phyloP scores from a whole-genome alignment of 2,113 vertebrate species.

The Chaenocephalus aceratus region DNA sequence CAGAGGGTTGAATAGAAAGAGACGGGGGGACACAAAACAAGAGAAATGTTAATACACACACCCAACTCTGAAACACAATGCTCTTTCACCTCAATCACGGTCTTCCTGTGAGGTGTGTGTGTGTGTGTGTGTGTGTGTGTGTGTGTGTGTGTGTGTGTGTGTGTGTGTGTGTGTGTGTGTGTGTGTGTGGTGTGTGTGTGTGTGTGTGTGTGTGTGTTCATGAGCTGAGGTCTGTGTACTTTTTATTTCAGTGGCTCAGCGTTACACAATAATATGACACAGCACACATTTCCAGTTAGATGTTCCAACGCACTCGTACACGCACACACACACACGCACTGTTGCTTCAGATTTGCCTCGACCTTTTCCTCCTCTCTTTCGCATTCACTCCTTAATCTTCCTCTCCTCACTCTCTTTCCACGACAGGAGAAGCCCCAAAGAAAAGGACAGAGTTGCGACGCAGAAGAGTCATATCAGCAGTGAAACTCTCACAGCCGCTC shows the following conservation, averaged over 20 bases:
- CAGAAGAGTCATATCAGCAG: conserved; percentile 43
- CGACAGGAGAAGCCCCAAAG: conserved; percentile 1
- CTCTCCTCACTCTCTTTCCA: conserved; percentile 11
- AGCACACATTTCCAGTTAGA: conserved; percentile 36
- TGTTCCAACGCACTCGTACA: conserved; percentile 5
- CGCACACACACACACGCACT: not conserved
- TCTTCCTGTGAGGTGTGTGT: conserved; percentile 29
- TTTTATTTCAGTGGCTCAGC: conserved; percentile 6
- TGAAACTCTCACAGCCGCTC: conserved; percentile 24
- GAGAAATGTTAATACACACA: conserved; percentile 42
- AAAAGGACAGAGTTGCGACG: conserved; percentile 23
- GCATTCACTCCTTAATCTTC: conserved; percentile 53
- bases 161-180: no score
- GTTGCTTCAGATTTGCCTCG: not conserved
- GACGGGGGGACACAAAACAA: conserved; percentile 1
- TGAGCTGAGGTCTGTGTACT: no score
- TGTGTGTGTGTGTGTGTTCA: not conserved
- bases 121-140: conserved; percentile 28
- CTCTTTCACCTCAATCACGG: conserved; percentile 38
- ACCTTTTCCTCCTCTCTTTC: conserved; percentile 46
- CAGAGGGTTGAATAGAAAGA: not conserved
- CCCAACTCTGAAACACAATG: conserved; percentile 1
- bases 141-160: no score
- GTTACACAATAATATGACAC: conserved; percentile 34
- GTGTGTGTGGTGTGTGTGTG: no score